A percentile compares a stretch with the other conserved stretches of the same genome.
phyloP scores from a whole-genome alignment of 2,113 vertebrate genomes.

The Recurvirostra avosetta region DNA sequence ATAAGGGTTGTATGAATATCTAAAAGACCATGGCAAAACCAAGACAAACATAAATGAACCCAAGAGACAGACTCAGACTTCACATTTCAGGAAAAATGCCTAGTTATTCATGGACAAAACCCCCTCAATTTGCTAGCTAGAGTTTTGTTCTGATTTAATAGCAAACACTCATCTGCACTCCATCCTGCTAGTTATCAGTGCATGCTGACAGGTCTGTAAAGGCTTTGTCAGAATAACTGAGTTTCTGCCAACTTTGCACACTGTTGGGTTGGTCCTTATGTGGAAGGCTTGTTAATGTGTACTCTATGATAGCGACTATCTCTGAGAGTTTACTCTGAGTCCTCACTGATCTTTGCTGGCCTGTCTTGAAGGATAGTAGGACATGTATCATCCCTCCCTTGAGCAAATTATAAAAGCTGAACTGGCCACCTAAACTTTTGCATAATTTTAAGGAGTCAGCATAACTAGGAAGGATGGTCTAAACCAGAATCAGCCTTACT shows the following conservation, averaged over 20 bases:
- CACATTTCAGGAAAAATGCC: neutral
- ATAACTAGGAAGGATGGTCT: neutral
- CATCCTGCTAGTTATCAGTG: neutral
- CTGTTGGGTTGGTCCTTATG: neutral
- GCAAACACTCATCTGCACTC: neutral
- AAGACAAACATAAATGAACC: neutral
- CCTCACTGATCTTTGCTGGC: neutral
- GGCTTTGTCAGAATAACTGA: neutral
- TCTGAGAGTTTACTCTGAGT: neutral
- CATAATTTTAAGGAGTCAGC: neutral
- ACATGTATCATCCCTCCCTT: neutral
- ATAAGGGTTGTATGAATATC: neutral
- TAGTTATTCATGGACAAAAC: neutral
- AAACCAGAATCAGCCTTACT: neutral
- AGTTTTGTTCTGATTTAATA: neutral
- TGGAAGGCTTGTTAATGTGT: neutral
- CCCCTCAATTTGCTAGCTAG: neutral
- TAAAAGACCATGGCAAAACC: neutral
- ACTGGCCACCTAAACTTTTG: neutral
- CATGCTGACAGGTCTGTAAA: neutral
- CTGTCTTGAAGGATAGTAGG: neutral
- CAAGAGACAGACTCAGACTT: neutral
- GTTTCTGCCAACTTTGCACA: neutral
- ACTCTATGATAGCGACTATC: fast-evolving
- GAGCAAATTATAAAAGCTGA: neutral